Evolutionary conservation across 2,113 vertebrate genomes (phyloP).

Genomic region (Perca fluviatilis): DNA sequence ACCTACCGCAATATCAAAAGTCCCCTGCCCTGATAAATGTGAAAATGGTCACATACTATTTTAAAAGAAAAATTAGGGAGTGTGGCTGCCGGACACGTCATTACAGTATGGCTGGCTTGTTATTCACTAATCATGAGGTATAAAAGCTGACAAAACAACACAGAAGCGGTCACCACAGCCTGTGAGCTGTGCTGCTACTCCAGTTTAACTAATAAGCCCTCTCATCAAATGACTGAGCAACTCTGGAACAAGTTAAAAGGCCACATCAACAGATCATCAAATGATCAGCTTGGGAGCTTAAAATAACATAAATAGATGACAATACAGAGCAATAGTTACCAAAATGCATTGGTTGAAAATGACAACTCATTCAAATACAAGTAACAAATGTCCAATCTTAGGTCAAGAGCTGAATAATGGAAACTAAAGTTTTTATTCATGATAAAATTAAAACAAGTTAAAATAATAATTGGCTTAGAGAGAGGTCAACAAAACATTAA

Average conservation of each 20-base stretch:
- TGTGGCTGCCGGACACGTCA: neutral
- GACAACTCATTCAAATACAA: neutral
- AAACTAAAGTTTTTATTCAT: neutral
- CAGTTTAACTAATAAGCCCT: neutral
- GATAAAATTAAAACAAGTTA: neutral
- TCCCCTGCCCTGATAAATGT: neutral
- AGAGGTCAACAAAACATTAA: neutral
- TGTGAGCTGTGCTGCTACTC: neutral
- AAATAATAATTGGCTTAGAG: neutral
- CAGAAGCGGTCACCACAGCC: neutral
- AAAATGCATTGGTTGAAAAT: neutral
- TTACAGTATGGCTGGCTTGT: neutral
- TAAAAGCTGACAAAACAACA: neutral
- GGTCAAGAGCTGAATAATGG: too few species aligned
- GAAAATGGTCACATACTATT: neutral
- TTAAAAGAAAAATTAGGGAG: neutral
- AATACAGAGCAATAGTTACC: neutral
- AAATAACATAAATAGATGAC: neutral
- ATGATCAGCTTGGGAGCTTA: neutral
- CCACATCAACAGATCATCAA: neutral
- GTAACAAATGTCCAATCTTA: neutral
- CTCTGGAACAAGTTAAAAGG: too few species aligned
- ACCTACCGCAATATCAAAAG: too few species aligned
- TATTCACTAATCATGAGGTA: constrained; percentile 1
- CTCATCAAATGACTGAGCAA: constrained; percentile 1